Evolutionary conservation across 2,113 vertebrate genomes (phyloP).

Genomic region (Gulo gulo): DNA sequence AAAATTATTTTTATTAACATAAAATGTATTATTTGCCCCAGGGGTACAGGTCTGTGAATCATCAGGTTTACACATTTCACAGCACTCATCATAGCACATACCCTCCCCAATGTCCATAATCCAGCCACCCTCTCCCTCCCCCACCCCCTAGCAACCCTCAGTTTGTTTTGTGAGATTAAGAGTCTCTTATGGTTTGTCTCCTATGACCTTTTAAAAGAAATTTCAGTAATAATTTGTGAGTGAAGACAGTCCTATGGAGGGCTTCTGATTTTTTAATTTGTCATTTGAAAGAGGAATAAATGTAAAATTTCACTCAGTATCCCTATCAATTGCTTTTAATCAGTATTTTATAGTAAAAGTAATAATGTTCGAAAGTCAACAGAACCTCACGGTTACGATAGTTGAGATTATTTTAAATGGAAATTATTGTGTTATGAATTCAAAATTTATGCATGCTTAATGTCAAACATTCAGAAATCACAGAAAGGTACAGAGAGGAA

Average conservation of each 20-base stretch:
- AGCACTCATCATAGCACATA: no score
- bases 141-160: no score
- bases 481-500: not conserved
- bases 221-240: not conserved
- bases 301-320: not conserved
- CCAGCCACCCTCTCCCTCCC: no score
- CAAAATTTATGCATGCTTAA: not conserved
- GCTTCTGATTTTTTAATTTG: conserved; percentile 25
- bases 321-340: not conserved
- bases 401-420: conserved; percentile 16
- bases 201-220: not conserved
- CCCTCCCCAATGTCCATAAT: no score
- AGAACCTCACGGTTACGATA: not conserved
- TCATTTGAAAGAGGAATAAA: conserved; percentile 4
- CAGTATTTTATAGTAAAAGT: not conserved
- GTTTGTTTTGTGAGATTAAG: no score
- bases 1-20: not conserved
- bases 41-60: no score
- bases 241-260: not conserved
- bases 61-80: no score
- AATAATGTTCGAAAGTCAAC: not conserved
- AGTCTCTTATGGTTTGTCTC: no score
- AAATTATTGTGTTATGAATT: not conserved
- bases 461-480: conserved; percentile 13
- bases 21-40: no score